Conservation (phyloP, 2,888 invertebrate genomes). For the Lepeophtheirus nordmannii region DNA sequence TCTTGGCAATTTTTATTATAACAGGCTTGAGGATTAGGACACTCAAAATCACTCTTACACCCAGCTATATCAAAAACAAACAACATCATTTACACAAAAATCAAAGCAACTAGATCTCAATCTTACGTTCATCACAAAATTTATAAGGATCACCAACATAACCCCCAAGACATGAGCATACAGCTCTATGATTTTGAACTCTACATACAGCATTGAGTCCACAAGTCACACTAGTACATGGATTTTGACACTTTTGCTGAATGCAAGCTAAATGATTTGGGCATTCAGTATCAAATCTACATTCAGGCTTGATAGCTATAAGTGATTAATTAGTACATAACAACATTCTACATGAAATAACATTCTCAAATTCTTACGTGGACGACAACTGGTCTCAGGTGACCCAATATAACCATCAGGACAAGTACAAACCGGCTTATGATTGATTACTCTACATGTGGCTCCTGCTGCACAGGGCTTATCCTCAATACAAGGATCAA, state of each 20-base stretch:
- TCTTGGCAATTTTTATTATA: constrained; percentile 68
- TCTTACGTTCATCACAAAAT: constrained; percentile 21
- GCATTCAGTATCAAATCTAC: constrained; percentile 58
- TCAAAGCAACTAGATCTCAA: constrained; percentile 35
- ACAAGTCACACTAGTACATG: constrained; percentile 43
- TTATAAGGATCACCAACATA: constrained; percentile 61
- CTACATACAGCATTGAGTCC: constrained; percentile 56
- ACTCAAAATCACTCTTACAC: constrained; percentile 70
- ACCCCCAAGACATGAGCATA: constrained; percentile 26
- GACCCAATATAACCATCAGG: constrained; percentile 68
- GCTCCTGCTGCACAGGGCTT: constrained; percentile 65
- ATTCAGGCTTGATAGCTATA: constrained; percentile 36
- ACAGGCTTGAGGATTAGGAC: constrained; percentile 67
- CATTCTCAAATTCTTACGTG: constrained; percentile 30
- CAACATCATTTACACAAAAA: constrained; percentile 29
- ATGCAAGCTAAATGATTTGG: constrained; percentile 49
- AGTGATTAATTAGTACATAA: neutral
- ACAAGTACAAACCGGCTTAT: constrained; percentile 72
- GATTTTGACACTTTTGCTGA: constrained; percentile 54
- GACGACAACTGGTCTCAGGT: constrained; percentile 60
- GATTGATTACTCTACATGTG: constrained; percentile 61
- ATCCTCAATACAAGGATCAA: constrained; percentile 46
- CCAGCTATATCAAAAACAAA: constrained; percentile 43
- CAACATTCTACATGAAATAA: no score
- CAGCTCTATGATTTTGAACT: constrained; percentile 28